Evolutionary conservation across 2,888 invertebrate species (phyloP), one percentile per base, ranked within the genome.

Genomic region (Brenthis hecate): DNA sequence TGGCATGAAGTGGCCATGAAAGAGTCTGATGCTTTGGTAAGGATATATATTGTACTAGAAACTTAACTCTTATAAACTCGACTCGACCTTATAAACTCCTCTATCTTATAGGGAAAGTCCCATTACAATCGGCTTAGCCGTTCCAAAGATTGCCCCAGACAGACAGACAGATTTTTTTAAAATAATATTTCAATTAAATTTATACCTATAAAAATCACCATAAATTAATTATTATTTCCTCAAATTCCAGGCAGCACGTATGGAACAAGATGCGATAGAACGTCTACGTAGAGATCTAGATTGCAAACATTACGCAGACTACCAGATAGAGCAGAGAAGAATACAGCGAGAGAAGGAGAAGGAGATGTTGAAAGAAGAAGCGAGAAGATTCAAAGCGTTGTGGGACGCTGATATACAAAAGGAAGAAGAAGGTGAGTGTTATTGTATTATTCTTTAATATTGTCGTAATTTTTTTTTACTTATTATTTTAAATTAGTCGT

Each of bases 1-100:
- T 95, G 95, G 95, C 80, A 94, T 62, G 90, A 93, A 50, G 83
- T 95, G n/a, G 87, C 91, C 73, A 84, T 94, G 86, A 94, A 92
- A 75, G 94, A 95, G 74, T 81, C 92, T 3, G 90, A 94, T 5
- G 94, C 94, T 47, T 73, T 91, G 86, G 92, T 91, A 48, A 78
- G 32, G 11, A 43, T 43, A 51, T 51, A 51, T 51, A 5, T 50
- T 51, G 16, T 51, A 6, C 6, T n/a, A n/a, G n/a, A 0, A 11
- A 43, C 8, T 36, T 43, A 43, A 1, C 8, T 2, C 11, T n/a
- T n/a, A n/a, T n/a, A 0, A 11, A 43, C 8, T 36, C 11, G 11
- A 1, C 8, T 2, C 11, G 2, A 3, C 36, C 11, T 11, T 43
- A 11, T 11, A 43, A 43, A 43, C 2, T 43, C 3, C 11, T 43